These are phyloP conservation scores for Argyra leucocephala DNA, from an alignment of 2,888 invertebrate genomes.

Conservation along the genomic window DNA sequence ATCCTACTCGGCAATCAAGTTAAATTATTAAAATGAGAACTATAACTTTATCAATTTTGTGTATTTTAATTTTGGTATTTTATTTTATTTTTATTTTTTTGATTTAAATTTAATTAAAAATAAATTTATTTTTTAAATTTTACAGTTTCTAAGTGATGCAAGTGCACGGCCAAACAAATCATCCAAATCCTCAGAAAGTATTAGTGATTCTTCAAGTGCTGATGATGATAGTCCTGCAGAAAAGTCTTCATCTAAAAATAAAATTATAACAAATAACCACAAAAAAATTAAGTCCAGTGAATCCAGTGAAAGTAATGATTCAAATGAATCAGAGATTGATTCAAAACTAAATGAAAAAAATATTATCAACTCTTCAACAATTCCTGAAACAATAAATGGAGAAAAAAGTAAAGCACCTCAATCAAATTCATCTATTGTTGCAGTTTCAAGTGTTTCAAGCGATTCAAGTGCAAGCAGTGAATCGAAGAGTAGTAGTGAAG, in stretches of 20 bases:
- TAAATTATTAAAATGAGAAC: not conserved
- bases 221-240: too few species aligned
- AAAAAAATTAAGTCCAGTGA: not conserved
- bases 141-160: not conserved
- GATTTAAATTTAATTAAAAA: not conserved
- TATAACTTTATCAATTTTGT: not conserved
- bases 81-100: not conserved
- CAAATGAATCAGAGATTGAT: not conserved
- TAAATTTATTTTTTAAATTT: not conserved
- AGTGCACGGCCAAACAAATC: not conserved
- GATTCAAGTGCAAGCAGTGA: not conserved
- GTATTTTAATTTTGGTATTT: not conserved
- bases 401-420: not conserved
- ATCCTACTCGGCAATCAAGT: too few species aligned
- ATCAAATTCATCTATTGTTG: too few species aligned
- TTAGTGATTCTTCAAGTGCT: not conserved
- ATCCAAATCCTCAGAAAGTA: not conserved
- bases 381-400: not conserved
- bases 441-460: not conserved
- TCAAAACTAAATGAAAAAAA: not conserved
- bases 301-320: not conserved
- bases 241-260: too few species aligned
- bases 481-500: not conserved
- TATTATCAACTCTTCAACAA: not conserved
- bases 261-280: too few species aligned